Conservation (phyloP, 2,113 vertebrate genomes). For the Epinephelus fuscoguttatus region DNA sequence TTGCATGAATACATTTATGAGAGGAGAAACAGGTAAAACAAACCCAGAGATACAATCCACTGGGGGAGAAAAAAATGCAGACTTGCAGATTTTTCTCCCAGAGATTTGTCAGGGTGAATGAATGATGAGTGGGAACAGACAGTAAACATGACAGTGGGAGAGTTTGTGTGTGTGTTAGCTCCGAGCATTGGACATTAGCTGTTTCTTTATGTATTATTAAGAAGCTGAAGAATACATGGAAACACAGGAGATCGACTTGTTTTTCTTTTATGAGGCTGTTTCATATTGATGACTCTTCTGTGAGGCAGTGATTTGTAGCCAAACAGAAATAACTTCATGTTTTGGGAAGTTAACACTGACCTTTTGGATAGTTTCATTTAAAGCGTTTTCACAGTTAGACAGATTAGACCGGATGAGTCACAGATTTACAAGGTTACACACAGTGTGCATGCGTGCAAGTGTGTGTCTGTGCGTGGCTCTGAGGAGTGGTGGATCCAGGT, state of each 20-base stretch:
- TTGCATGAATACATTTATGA: constrained; percentile 71
- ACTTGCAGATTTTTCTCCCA: constrained; percentile 81
- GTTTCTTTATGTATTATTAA: constrained; percentile 75
- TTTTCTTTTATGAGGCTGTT: constrained; percentile 74
- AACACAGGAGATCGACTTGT: constrained; percentile 63
- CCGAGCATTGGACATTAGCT: constrained; percentile 43
- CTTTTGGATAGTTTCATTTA: constrained; percentile 47
- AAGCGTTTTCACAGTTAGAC: constrained; percentile 29
- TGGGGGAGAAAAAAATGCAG: constrained; percentile 75
- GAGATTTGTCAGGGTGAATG: constrained; percentile 80
- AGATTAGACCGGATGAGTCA: constrained; percentile 33
- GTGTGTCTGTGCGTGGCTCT: constrained; percentile 34
- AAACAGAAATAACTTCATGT: constrained; percentile 55
- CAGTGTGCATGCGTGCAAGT: constrained; percentile 20
- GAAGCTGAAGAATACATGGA: constrained; percentile 49
- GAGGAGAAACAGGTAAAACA: constrained; percentile 56
- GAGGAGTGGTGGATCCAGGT: constrained; percentile 47
- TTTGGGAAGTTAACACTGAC: constrained; percentile 43
- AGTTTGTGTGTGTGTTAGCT: constrained; percentile 43
- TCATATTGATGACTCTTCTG: constrained; percentile 76
- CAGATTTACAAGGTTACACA: constrained; percentile 34
- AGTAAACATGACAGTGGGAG: constrained; percentile 57
- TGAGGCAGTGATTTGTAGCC: constrained; percentile 75
- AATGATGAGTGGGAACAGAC: constrained; percentile 74
- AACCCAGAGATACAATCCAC: constrained; percentile 63